Conservation (phyloP, 2,113 vertebrate species). For the Anguilla japonica region DNA sequence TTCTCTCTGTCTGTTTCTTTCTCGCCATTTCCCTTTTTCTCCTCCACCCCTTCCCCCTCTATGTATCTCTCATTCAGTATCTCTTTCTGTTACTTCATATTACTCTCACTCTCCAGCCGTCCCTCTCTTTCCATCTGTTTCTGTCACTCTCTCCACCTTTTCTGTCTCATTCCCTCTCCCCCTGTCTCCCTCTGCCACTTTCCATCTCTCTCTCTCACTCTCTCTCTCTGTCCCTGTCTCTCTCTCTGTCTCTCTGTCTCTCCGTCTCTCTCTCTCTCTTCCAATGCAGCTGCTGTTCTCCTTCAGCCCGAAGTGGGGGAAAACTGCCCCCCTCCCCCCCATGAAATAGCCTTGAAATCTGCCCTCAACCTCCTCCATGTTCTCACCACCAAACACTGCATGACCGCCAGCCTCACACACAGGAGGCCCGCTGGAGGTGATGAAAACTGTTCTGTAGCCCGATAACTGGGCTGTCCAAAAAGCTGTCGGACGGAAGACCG, state of each 20-base stretch:
- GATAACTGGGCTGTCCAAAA: neutral
- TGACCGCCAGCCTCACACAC: neutral
- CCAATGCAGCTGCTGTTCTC: slow-evolving; percentile 14
- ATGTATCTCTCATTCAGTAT: neutral
- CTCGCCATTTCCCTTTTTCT: too few species aligned
- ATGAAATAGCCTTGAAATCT: slow-evolving; percentile 20
- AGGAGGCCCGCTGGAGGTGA: neutral
- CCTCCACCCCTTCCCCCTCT: too few species aligned
- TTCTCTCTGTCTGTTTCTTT: neutral
- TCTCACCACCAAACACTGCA: neutral
- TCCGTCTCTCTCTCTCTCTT: neutral
- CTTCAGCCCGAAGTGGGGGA: neutral
- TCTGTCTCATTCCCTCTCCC: neutral
- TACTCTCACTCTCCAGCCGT: neutral
- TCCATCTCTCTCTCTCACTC: neutral
- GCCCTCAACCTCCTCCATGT: neutral
- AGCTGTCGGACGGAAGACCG: neutral
- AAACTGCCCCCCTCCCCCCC: neutral
- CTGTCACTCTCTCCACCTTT: neutral
- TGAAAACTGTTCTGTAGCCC: neutral
- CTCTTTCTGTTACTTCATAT: neutral
- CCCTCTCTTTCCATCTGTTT: neutral
- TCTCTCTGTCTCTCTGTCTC: neutral
- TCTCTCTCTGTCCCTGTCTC: neutral
- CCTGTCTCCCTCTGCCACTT: too few species aligned